A percentile compares a stretch with the other conserved stretches of the same genome.
Evolutionary conservation across 2,888 invertebrate species (phyloP).

Genomic region (Sericinus montela): DNA sequence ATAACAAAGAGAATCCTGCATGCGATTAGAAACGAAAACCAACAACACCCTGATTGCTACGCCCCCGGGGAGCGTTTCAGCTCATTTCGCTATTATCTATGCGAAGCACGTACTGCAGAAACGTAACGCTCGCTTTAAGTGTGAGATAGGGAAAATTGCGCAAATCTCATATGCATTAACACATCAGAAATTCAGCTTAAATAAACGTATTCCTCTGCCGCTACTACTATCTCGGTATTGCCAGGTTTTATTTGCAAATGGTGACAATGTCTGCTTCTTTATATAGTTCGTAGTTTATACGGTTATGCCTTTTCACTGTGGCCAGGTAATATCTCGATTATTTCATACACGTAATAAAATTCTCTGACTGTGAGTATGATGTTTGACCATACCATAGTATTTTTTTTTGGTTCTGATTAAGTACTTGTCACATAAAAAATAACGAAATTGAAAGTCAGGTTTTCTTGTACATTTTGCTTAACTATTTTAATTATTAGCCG

Average conservation of each 20-base stretch:
- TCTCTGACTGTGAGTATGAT: too few relatives aligned
- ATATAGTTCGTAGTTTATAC: neutral
- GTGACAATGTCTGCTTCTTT: neutral
- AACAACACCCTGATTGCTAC: slow-evolving; percentile 5
- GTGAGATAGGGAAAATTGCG: slow-evolving; percentile 16
- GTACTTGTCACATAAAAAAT: too few relatives aligned
- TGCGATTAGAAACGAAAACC: slow-evolving; percentile 15
- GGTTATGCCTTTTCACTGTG: too few relatives aligned
- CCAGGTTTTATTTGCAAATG: neutral
- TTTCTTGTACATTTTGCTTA: too few relatives aligned
- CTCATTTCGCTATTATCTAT: slow-evolving; percentile 9
- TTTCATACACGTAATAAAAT: too few relatives aligned
- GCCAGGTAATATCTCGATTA: too few relatives aligned
- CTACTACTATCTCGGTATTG: slow-evolving; percentile 7
- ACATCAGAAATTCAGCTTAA: slow-evolving; percentile 15
- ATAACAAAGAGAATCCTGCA: slow-evolving; percentile 7
- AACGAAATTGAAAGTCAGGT: too few relatives aligned
- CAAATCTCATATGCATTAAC: slow-evolving; percentile 19
- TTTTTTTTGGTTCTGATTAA: too few relatives aligned
- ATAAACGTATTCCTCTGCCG: slow-evolving; percentile 16
- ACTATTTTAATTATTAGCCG: too few relatives aligned
- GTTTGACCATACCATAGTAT: too few relatives aligned
- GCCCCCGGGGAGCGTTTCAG: slow-evolving; percentile 4
- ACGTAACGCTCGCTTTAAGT: slow-evolving; percentile 10
- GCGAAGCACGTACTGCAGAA: slow-evolving; percentile 11